Evolutionary conservation across 1,140 invertebrate species (phyloP).

Genomic region (Bombus pascuorum): DNA sequence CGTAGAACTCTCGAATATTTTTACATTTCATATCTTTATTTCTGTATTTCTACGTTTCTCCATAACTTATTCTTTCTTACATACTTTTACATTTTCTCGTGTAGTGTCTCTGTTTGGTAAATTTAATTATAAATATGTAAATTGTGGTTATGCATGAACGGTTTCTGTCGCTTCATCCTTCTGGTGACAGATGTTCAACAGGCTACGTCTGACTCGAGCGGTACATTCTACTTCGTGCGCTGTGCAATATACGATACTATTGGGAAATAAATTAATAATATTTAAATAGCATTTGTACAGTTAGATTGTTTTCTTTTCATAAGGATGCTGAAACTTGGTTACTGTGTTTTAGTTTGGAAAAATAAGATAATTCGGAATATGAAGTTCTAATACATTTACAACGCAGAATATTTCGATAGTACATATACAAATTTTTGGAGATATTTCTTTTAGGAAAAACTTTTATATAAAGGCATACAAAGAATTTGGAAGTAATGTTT

Average conservation of each 20-base stretch:
- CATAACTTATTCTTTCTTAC: neutral
- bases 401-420: neutral
- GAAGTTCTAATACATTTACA: neutral
- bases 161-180: neutral
- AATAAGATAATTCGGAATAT: neutral
- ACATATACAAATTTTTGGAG: neutral
- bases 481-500: too few relatives aligned
- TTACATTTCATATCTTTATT: neutral
- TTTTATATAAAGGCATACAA: too few relatives aligned
- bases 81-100: neutral
- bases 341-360: neutral
- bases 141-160: neutral
- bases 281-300: neutral
- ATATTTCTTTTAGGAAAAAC: neutral
- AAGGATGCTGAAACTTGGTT: neutral
- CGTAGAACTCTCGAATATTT: neutral
- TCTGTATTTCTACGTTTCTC: neutral
- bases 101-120: neutral
- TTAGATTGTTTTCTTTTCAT: neutral
- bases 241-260: neutral
- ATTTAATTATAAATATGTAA: neutral
- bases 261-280: too few relatives aligned
- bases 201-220: neutral
- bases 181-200: slow-evolving; percentile 14
- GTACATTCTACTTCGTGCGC: neutral